These are phyloP conservation scores for Oncopeltus fasciatus DNA, from an alignment of 1,140 invertebrate genomes.

Conservation along the genomic window DNA sequence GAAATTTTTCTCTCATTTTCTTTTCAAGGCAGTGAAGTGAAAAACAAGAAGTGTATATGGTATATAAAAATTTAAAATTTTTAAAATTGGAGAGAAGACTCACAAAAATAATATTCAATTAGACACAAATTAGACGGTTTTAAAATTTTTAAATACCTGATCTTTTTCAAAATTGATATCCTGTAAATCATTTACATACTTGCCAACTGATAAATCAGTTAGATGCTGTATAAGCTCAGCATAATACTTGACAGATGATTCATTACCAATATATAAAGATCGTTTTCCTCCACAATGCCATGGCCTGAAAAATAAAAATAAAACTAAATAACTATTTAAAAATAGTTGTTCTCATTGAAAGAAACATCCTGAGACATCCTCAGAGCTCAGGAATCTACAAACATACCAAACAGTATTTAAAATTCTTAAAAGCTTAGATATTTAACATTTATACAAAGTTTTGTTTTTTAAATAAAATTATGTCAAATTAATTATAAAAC, in stretches of 20 bases:
- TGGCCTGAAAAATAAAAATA: constrained; percentile 25
- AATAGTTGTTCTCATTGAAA: no score
- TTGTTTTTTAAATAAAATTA: background rate
- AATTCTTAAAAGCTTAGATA: no score
- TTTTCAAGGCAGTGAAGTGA: no score
- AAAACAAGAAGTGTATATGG: no score
- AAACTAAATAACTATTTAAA: constrained; percentile 8
- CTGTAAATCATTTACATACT: constrained; percentile 19
- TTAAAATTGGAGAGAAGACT: no score
- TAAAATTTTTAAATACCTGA: constrained; percentile 7
- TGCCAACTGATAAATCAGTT: constrained; percentile 29
- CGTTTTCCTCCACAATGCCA: constrained; percentile 29
- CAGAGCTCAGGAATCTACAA: no score
- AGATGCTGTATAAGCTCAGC: constrained; percentile 34
- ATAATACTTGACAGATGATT: constrained; percentile 41
- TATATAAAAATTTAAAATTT: no score
- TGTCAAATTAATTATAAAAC: background rate
- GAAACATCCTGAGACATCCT: no score
- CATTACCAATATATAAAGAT: constrained; percentile 39
- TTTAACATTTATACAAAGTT: background rate
- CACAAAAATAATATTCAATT: no score
- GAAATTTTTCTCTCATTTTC: no score
- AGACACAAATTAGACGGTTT: no score
- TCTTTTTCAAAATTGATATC: background rate
- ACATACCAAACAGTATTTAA: no score